Conservation (phyloP, 1,140 invertebrate genomes). For the Lysiphlebus fabarum region DNA sequence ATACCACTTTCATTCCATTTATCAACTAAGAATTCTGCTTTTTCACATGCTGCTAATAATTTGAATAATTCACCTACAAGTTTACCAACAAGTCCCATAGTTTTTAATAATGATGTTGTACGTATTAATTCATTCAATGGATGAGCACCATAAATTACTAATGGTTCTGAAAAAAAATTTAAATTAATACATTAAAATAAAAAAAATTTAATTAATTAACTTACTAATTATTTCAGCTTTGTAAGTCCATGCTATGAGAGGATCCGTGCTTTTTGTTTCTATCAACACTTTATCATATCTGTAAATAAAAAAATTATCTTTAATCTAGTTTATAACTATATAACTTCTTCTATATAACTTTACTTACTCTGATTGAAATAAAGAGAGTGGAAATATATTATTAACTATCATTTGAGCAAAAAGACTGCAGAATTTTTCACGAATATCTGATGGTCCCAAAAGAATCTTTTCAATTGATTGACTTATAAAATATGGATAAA, state of each 20-base stretch:
- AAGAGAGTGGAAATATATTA: slow-evolving; percentile 26
- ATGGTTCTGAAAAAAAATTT: slow-evolving; percentile 48
- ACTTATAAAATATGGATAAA: slow-evolving; percentile 26
- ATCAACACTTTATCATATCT: slow-evolving; percentile 59
- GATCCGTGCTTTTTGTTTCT: slow-evolving; percentile 61
- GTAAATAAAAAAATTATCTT: slow-evolving; percentile 29
- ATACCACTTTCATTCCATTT: slow-evolving; percentile 61
- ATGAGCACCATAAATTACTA: slow-evolving; percentile 52
- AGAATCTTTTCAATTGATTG: slow-evolving; percentile 33
- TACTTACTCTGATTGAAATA: slow-evolving; percentile 37
- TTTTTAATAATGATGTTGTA: slow-evolving; percentile 40
- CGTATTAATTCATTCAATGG: slow-evolving; percentile 52
- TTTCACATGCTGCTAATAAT: slow-evolving; percentile 56
- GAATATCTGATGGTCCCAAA: slow-evolving; percentile 27
- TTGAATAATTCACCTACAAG: slow-evolving; percentile 57
- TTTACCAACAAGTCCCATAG: slow-evolving; percentile 47
- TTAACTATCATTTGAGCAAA: slow-evolving; percentile 29
- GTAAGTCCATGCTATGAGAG: slow-evolving; percentile 69
- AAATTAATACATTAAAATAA: slow-evolving; percentile 5
- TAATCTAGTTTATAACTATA: slow-evolving; percentile 25
- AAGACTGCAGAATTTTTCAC: slow-evolving; percentile 28
- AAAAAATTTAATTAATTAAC: slow-evolving; percentile 24
- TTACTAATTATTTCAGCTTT: slow-evolving; percentile 65
- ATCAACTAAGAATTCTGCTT: too few species aligned
- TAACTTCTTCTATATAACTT: slow-evolving; percentile 16